These are phyloP conservation scores for Drosophila demipolita DNA, from an alignment of 2,888 invertebrate species.

Conservation along the genomic window DNA sequence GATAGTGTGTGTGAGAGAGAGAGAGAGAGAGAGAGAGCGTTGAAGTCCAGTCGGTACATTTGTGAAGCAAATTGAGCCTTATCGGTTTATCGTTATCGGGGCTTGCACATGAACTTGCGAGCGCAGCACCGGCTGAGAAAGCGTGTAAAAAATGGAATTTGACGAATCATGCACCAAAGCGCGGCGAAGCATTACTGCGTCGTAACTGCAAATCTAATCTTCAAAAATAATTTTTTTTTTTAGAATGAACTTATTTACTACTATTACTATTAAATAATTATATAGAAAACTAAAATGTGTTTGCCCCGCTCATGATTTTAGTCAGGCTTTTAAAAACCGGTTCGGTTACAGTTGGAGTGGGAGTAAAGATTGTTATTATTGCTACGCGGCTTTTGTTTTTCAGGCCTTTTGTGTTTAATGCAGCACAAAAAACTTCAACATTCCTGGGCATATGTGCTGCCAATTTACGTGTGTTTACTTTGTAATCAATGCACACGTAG, in stretches of 20 bases:
- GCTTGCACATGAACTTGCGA: conserved; percentile 28
- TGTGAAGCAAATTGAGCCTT: conserved; percentile 21
- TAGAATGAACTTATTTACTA: neutral
- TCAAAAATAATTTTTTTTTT: conserved; percentile 5
- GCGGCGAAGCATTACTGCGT: conserved; percentile 22
- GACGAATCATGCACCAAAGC: conserved; percentile 28
- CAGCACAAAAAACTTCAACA: conserved; percentile 25
- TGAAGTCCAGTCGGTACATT: conserved; percentile 23
- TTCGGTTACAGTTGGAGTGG: conserved; percentile 33
- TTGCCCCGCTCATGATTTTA: conserved; percentile 3
- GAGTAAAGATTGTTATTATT: conserved; percentile 21
- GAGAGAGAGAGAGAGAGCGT: conserved; percentile 18
- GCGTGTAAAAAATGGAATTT: conserved; percentile 12
- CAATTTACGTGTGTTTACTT: conserved; percentile 41
- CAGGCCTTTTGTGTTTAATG: conserved; percentile 7
- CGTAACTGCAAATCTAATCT: conserved; percentile 44
- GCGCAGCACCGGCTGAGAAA: conserved; percentile 18
- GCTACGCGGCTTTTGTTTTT: neutral
- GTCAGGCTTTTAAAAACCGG: conserved; percentile 36
- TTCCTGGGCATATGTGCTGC: conserved; percentile 15
- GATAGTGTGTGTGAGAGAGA: conserved; percentile 17
- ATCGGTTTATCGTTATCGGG: conserved; percentile 44
- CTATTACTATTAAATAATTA: neutral
- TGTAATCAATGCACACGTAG: conserved; percentile 62
- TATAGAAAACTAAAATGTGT: conserved; percentile 10